Evolutionary conservation across 1,140 invertebrate genomes (phyloP), one percentile per base, ranked within the genome.

Genomic region (Drosophila rhopaloa): DNA sequence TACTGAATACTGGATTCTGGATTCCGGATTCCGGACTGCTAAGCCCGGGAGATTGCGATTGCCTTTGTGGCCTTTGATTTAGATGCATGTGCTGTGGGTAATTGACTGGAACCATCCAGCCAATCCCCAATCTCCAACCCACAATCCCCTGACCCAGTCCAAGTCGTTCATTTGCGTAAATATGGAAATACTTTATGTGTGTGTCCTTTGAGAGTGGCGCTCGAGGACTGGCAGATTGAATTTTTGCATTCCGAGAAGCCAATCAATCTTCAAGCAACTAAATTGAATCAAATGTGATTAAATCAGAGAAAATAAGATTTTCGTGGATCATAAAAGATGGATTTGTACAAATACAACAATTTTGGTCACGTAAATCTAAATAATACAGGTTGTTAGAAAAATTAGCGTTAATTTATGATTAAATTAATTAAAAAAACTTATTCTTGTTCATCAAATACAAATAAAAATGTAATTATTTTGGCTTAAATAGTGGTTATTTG

Each of bases 91-190:
- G 66, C 58, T 58, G 51, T 44, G 58, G 62, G 65, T 61, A 88
- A 88, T 83, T 79, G 83, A 76, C 76, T 79, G 71, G 37, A 86
- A 77, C 41, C 51, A 75, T 60, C 76, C 74, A 72, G 46, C 29
- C 57, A 38, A 48, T 41, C 57, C 56, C 32, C 32, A 16, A 48
- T 27, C 56, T 19, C 19, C 19, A 24, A 8, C 10, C 27, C 35
- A 56, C 19, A 40, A 13, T 40, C 66, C 50, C 63, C 41, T 40
- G 65, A 71, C 53, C 53, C 67, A 58, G 68, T 40, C 65, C 68
- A 58, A 71, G 65, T 72, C 68, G 32, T 72, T 72, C 66, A 72
- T 72, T 72, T 71, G 68, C 66, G 44, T 50, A 71, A 67, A 72
- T 72, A 72, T 58, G 41, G 66, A 56, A 62, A 70, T 70, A 70